Percentiles rank a stretch among this genome's conserved stretches.
These are phyloP conservation scores for Alfaro cultratus DNA, from an alignment of 2,797 vertebrate species.

Conservation along the genomic window DNA sequence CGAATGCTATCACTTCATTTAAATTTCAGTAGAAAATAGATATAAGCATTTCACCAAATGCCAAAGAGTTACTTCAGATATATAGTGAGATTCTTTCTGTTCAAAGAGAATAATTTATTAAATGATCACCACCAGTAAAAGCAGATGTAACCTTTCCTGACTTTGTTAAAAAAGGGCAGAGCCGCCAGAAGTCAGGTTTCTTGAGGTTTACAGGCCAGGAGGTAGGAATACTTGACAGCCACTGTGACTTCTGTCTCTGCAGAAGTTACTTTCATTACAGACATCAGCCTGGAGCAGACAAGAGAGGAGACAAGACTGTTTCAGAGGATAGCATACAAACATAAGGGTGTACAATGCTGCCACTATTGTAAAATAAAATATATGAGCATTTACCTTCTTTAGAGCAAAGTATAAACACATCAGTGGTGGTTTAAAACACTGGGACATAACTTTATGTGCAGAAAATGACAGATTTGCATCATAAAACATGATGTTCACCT, in stretches of 20 bases:
- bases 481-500: constrained; percentile 56
- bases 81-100: not conserved
- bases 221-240: constrained; percentile 71
- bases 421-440: not conserved
- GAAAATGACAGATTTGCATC: not conserved
- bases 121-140: not conserved
- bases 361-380: not conserved
- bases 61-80: not conserved
- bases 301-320: not conserved
- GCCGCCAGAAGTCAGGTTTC: constrained; percentile 31
- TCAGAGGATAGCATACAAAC: not conserved
- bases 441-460: not conserved
- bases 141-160: not conserved
- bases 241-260: constrained; percentile 70
- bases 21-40: not conserved
- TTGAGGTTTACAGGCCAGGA: constrained; percentile 71
- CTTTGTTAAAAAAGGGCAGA: constrained; percentile 6
- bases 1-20: not conserved
- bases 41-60: not conserved
- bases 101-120: not conserved
- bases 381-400: not conserved
- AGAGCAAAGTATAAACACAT: not conserved
- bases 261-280: constrained; percentile 72
- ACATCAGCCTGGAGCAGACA: constrained; percentile 66
- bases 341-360: not conserved